Percentiles rank a stretch among this genome's conserved stretches.
Evolutionary conservation across 2,113 vertebrate genomes (phyloP).

Genomic region (Phaetusa simplex): DNA sequence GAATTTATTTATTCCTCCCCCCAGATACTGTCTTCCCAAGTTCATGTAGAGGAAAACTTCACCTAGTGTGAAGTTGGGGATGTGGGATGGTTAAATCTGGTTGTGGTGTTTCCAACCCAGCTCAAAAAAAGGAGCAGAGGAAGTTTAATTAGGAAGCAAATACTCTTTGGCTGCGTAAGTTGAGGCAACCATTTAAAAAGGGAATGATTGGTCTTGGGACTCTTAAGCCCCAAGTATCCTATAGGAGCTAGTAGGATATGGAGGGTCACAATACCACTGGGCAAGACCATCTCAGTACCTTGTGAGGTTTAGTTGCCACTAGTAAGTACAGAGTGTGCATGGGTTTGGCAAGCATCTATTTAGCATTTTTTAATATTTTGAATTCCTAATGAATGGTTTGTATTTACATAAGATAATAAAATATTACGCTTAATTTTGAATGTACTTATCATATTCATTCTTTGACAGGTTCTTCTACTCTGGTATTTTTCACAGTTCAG

Average conservation of each 20-base stretch:
- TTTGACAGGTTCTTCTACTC: constrained; percentile 31
- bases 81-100: background rate
- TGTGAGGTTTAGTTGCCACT: background rate
- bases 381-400: background rate
- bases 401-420: background rate
- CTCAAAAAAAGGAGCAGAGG: background rate
- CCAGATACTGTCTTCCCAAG: background rate
- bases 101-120: background rate
- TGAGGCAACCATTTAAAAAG: background rate
- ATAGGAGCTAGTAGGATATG: background rate
- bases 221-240: background rate
- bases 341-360: background rate
- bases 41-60: background rate
- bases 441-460: background rate
- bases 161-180: background rate
- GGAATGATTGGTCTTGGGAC: background rate
- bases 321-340: background rate
- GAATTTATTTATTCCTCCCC: background rate
- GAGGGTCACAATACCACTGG: background rate
- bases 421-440: background rate
- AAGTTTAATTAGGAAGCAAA: background rate
- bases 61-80: background rate
- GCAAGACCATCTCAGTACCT: background rate
- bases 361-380: background rate
- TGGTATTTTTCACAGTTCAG: background rate